Conservation (phyloP, 2,797 vertebrate genomes). For the Bovichtus diacanthus region DNA sequence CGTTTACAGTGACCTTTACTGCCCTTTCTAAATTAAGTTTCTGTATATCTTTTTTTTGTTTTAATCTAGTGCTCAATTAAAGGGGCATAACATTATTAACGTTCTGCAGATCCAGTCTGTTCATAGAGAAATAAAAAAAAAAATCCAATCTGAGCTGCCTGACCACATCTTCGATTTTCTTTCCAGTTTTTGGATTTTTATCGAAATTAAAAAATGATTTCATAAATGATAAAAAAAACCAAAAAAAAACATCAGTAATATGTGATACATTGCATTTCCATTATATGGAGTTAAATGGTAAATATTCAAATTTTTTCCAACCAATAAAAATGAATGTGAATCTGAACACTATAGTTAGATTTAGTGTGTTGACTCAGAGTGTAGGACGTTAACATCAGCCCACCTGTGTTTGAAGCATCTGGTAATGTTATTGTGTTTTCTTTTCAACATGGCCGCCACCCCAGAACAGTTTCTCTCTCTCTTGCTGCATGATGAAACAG, state of each 20-base stretch:
- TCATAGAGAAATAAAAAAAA: constrained; percentile 14
- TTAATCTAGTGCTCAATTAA: neutral
- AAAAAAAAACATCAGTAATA: neutral
- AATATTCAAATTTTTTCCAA: constrained; percentile 31
- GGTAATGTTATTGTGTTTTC: constrained; percentile 26
- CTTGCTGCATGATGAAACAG: constrained; percentile 42
- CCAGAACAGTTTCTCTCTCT: constrained; percentile 18
- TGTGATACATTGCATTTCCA: constrained; percentile 41
- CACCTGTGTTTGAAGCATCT: constrained; percentile 28
- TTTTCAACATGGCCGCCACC: constrained; percentile 64
- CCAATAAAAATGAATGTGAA: constrained; percentile 26
- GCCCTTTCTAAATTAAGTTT: constrained; percentile 30
- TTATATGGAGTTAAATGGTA: constrained; percentile 42
- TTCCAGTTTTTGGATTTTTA: constrained; percentile 16
- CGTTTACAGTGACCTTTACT: constrained; percentile 39
- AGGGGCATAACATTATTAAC: neutral
- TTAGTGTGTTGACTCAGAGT: constrained; percentile 16
- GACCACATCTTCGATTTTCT: constrained; percentile 27
- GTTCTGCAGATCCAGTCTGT: constrained; percentile 26
- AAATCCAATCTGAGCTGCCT: constrained; percentile 49
- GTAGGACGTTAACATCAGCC: neutral
- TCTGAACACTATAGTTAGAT: constrained; percentile 8
- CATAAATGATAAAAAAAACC: constrained; percentile 26
- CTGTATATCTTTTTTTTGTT: neutral
- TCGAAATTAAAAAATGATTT: constrained; percentile 36